These are phyloP conservation scores for Leptodactylus fuscus DNA, from an alignment of 2,113 vertebrate species.

Conservation along the genomic window DNA sequence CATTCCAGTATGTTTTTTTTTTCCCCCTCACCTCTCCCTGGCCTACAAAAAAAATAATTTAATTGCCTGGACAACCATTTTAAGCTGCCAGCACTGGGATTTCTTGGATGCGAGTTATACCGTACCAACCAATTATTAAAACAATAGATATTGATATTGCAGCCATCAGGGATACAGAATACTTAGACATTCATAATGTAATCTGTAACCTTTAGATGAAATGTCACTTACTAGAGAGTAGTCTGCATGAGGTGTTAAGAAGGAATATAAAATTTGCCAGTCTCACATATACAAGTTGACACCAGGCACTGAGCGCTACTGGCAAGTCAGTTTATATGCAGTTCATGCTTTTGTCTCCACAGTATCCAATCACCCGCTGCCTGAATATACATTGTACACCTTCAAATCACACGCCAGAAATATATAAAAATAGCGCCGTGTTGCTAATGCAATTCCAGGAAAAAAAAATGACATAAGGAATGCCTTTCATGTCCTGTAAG, in stretches of 20 bases:
- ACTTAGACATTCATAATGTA: background rate
- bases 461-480: too few species aligned
- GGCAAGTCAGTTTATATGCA: conserved; percentile 6
- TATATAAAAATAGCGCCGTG: conserved; percentile 28
- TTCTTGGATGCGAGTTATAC: background rate
- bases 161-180: background rate
- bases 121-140: background rate
- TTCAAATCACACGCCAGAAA: conserved; percentile 6
- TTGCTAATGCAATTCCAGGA: background rate
- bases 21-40: too few species aligned
- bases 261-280: background rate
- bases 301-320: background rate
- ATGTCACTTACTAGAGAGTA: conserved; percentile 5
- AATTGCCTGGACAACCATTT: too few species aligned
- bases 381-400: conserved; percentile 19
- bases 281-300: background rate
- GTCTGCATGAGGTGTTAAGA: background rate
- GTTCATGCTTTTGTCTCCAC: background rate
- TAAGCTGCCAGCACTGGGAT: background rate
- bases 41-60: too few species aligned
- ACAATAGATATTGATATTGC: background rate
- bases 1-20: too few species aligned
- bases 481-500: too few species aligned
- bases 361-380: background rate
- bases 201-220: conserved; percentile 27